Conservation (phyloP, 1,140 invertebrate genomes). For the Megalopta genalis region DNA sequence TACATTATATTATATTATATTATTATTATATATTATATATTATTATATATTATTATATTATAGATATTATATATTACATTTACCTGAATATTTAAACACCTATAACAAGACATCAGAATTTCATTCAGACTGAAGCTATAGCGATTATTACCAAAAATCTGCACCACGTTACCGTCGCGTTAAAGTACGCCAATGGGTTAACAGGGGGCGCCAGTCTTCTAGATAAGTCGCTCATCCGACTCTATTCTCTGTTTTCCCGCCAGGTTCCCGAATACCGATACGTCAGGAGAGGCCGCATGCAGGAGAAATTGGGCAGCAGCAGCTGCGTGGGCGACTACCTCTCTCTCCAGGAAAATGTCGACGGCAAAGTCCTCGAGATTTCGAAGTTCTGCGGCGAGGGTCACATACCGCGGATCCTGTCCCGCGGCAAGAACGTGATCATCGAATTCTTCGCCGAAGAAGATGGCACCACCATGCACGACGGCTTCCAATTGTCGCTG, state of each 20-base stretch:
- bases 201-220: too few species aligned
- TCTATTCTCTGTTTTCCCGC: neutral
- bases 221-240: too few species aligned
- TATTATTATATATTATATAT: too few species aligned
- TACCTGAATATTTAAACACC: too few species aligned
- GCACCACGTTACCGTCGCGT: too few species aligned
- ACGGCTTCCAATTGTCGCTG: constrained; percentile 71
- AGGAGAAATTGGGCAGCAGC: constrained; percentile 51
- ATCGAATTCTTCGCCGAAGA: constrained; percentile 70
- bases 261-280: constrained; percentile 53
- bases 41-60: too few species aligned
- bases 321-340: constrained; percentile 72
- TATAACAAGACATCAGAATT: too few species aligned
- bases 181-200: too few species aligned
- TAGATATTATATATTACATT: too few species aligned
- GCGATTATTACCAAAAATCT: too few species aligned
- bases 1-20: too few species aligned
- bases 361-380: constrained; percentile 69
- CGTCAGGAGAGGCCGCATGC: constrained; percentile 42
- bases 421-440: constrained; percentile 68
- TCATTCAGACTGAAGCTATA: too few species aligned
- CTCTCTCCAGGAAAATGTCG: constrained; percentile 67
- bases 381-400: constrained; percentile 72
- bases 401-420: constrained; percentile 69
- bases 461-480: constrained; percentile 73